Evolutionary conservation across 2,888 invertebrate species (phyloP).

Genomic region (Steinernema scapterisci): DNA sequence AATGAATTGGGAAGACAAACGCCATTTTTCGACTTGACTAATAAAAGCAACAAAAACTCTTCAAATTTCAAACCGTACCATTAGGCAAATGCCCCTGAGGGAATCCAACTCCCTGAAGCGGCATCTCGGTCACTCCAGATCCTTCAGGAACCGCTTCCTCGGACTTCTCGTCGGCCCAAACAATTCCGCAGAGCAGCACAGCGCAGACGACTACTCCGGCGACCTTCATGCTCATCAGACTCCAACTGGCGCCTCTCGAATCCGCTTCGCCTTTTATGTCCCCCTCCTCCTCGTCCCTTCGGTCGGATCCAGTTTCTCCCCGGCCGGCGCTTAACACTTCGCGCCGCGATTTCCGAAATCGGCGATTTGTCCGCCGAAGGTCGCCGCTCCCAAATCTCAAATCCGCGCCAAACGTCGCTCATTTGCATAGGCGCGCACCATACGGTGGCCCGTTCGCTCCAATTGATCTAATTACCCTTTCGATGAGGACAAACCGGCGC

Average conservation of each 20-base stretch:
- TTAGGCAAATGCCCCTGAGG: background rate
- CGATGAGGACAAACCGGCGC: background rate
- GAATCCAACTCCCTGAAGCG: background rate
- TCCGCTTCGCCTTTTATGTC: constrained; percentile 14
- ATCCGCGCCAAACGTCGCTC: background rate
- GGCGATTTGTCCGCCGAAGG: constrained; percentile 27
- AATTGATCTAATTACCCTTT: constrained; percentile 26
- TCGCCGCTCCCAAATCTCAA: background rate
- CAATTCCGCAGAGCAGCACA: background rate
- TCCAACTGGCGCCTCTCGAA: background rate
- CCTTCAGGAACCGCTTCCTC: background rate
- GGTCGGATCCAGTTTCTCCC: constrained; percentile 8
- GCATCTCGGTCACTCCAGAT: background rate
- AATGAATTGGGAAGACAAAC: too few relatives aligned
- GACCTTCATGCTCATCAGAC: background rate
- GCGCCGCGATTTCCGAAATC: constrained; percentile 17
- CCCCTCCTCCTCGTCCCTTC: background rate
- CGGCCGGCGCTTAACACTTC: background rate
- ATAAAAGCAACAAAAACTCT: too few relatives aligned
- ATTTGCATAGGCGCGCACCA: constrained; percentile 31
- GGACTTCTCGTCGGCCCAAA: background rate
- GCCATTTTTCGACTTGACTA: too few relatives aligned
- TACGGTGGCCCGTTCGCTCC: constrained; percentile 17
- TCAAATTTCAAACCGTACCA: background rate
- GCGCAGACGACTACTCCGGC: background rate